Base-by-base conservation (phyloP, 1,140 invertebrate genomes). In the Brachionus manjavacas region DNA sequence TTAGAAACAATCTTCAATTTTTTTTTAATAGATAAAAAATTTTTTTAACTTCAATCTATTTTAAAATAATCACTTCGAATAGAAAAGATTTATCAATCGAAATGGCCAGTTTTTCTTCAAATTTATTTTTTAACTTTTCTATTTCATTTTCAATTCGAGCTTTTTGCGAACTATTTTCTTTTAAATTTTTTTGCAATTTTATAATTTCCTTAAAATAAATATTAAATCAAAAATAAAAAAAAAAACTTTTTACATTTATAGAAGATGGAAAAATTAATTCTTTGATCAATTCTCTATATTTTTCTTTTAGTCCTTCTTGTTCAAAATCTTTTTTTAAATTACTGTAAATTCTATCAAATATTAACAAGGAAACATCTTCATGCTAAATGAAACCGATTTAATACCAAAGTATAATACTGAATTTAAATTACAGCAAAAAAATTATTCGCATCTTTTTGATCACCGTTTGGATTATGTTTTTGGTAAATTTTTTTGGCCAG, bases 1-100 rank as follows among this genome's bases (percentile, higher is more conserved):
- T 94, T 93, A 28, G 91, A 89, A 0, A 94, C 91, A 85, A 94
- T 92, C 92, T 93, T 86, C 2, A 6, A 20, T 25, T 60, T 60
- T 55, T 60, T 55, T 55, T 55, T 9, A 60, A n/a, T 52, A 6
- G 12, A 1, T 16, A 3, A 3, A n/a, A n/a, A n/a, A 16, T n/a
- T 23, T 43, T 43, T 79, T 43, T 31, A 2, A 2, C 28, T n/a
- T n/a, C n/a, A 81, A 68, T n/a, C 14, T 49, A 43, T 25, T 49
- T 49, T 28, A 43, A 28, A 35, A 16, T 74, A 20, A 35, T 14
- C 52, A 76, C 72, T 49, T 76, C 72, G 25, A 76, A 76, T 76
- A 76, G 25, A 28, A 76, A 76, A 9, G 72, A 76, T 49, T 76
- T 76, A 23, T 76, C 43, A 20, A 76, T 49, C 2, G 16, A 28